Evolutionary conservation across 2,113 vertebrate species (phyloP), one percentile per base, ranked within the genome.

Genomic region (Atrichornis clamosus): DNA sequence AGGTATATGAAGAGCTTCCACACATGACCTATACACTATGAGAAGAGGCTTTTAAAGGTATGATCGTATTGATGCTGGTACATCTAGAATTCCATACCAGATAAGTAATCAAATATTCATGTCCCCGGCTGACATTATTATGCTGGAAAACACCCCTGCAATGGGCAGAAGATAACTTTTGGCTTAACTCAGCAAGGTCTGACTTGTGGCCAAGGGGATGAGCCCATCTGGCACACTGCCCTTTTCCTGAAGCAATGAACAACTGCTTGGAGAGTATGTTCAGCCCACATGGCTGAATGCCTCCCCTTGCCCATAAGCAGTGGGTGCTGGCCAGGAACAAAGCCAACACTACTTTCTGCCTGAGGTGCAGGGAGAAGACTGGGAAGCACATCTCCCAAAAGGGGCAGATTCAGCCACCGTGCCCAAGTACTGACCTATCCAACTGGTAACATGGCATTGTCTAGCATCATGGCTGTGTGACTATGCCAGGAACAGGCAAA

Each of bases 401-500:
- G 44, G 33, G 22, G 4, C 33, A 76, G 10, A 21, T 69, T 37
- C 32, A 53, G 32, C 44, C 35, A 26, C 50, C 0, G 0, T 37
- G 20, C 39, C 52, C 23, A 75, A 67, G 52, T 70, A 50, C 20
- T 20, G 28, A 26, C 15, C 46, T 50, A 10, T 42, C 18, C 27
- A 32, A 33, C 20, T 10, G 15, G 24, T 46, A 33, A n/a, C 32
- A 10, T 0, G 1, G 22, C 37, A 7, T 22, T 37, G 22, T 42
- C 24, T 30, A 30, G 24, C 20, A 64, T 46, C 26, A 9, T 37
- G 19, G 24, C n/a, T 73, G 7, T 60, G 33, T 60, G 58, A 52
- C 59, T 32, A 41, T 7, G 6, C 20, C 41, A 46, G 27, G 32
- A 27, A 47, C 28, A 42, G 35, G 10, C 55, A 59, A 87, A n/a